phyloP scores from a whole-genome alignment of 2,888 invertebrate genomes.

The Acleris laterana region DNA sequence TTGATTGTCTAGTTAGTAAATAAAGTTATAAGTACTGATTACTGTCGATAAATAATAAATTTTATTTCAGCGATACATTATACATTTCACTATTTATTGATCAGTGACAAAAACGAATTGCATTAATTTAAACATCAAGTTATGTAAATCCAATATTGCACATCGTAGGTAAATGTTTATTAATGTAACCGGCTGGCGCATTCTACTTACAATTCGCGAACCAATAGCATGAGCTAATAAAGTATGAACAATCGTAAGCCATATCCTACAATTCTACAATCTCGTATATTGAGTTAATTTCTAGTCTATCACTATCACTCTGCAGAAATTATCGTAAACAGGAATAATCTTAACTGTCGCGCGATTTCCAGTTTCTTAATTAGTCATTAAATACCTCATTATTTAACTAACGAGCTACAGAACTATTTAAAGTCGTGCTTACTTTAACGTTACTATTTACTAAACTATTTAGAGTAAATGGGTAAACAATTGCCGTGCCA shows the following conservation, averaged over 20 bases:
- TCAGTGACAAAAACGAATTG: too few species aligned
- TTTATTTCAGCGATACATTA: too few species aligned
- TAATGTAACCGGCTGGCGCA: slow-evolving; percentile 16
- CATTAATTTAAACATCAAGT: not conserved
- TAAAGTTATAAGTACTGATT: too few species aligned
- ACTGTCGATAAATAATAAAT: too few species aligned
- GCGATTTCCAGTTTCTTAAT: too few species aligned
- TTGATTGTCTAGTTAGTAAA: too few species aligned
- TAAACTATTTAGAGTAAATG: slow-evolving; percentile 7
- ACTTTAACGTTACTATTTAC: slow-evolving; percentile 18
- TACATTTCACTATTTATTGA: too few species aligned
- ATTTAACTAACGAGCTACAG: too few species aligned
- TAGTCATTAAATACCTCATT: not conserved
- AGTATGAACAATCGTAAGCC: not conserved
- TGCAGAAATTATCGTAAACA: slow-evolving; percentile 1
- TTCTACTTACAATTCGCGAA: slow-evolving; percentile 1
- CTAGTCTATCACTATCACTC: not conserved
- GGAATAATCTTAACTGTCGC: not conserved
- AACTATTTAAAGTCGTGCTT: not conserved
- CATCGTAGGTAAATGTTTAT: slow-evolving; percentile 3
- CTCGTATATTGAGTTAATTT: not conserved
- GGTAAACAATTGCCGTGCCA: slow-evolving; percentile 16
- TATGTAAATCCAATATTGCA: not conserved
- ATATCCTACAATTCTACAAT: not conserved
- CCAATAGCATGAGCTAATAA: slow-evolving; percentile 3